Percentiles rank a stretch among this genome's conserved stretches.
These are phyloP conservation scores for Camptogramma bilineatum DNA, from an alignment of 2,888 invertebrate species.

Conservation along the genomic window DNA sequence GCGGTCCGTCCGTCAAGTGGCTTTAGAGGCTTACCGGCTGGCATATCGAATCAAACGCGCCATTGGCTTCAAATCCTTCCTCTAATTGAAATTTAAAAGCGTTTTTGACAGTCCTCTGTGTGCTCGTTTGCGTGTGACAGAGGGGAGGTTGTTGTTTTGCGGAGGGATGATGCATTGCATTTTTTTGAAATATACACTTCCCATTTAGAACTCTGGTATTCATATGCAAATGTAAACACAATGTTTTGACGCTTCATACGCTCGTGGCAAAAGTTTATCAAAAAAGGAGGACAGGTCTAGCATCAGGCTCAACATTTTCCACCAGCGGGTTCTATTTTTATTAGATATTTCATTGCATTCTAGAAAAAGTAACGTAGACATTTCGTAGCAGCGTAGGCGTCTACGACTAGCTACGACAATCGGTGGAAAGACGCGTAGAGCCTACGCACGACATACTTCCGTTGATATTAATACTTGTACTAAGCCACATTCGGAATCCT, in stretches of 20 bases:
- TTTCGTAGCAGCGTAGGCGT: slow-evolving; percentile 23
- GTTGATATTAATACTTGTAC: background rate
- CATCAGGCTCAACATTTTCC: background rate
- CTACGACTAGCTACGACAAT: slow-evolving; percentile 18
- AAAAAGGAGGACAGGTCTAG: background rate
- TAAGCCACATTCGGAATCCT: slow-evolving; percentile 6
- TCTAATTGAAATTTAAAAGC: slow-evolving; percentile 71
- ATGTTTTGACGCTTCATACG: slow-evolving; percentile 20
- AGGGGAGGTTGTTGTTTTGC: slow-evolving; percentile 38
- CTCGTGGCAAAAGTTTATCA: slow-evolving; percentile 4
- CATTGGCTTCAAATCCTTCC: slow-evolving; percentile 62
- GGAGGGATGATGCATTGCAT: slow-evolving; percentile 29
- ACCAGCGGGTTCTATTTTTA: background rate
- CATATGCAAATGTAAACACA: slow-evolving; percentile 27
- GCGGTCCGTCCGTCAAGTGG: slow-evolving; percentile 58
- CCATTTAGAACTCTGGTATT: slow-evolving; percentile 21
- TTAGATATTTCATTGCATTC: background rate
- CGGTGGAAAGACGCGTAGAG: slow-evolving; percentile 6
- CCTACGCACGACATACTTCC: slow-evolving; percentile 6
- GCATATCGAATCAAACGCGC: slow-evolving; percentile 64
- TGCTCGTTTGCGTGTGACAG: slow-evolving; percentile 55
- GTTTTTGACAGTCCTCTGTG: slow-evolving; percentile 64
- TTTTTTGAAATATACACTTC: slow-evolving; percentile 32
- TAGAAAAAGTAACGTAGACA: slow-evolving; percentile 1
- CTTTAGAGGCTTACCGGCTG: slow-evolving; percentile 61